Evolutionary conservation across 2,113 vertebrate genomes (phyloP), one percentile per base, ranked within the genome.

Genomic region (Tragelaphus imberbis): DNA sequence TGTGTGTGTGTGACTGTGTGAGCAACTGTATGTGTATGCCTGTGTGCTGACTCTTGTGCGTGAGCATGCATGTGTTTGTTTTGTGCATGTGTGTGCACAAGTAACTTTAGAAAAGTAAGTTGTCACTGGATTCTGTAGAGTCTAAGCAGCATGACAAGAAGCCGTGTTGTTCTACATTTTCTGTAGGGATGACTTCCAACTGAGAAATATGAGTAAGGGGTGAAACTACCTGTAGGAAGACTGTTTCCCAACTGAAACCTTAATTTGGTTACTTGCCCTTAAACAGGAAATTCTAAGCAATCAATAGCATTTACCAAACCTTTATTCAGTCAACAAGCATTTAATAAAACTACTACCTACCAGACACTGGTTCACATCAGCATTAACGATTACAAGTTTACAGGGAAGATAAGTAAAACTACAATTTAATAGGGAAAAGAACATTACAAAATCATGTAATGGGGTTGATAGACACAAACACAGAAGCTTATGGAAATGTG

Each of bases 401-500:
- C 3, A 59, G 5, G 28, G 65, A 79, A 90, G 47, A 15, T 58
- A 51, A 2, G 1, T 21, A 14, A 71, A 71, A 71, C 5, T 23
- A 21, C n/a, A 36, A 36, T 23, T 71, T 36, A 36, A 12, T 36
- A 0, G 1, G 21, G 12, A 47, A 58, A 8, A 53, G 63, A 47
- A 30, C 15, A 25, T 12, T 47, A 13, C 7, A 3, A 63, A 84
- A 36, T 5, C 53, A 63, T 17, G 16, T 55, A 40, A 23, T 4
- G 6, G 65, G n/a, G 2, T 30, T 9, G 30, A 30, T 89, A 84
- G 14, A 49, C 7, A 81, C 33, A 71, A 81, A 68, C 16, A 2
- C 17, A 7, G 36, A n/a, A 10, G 30, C 5, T n/a, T 77, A 80
- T 5, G 12, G 25, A 2, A 19, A 16, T 0, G 0, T 13, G 15